phyloP scores from a whole-genome alignment of 2,888 invertebrate species.

The Lepidonotus clava region DNA sequence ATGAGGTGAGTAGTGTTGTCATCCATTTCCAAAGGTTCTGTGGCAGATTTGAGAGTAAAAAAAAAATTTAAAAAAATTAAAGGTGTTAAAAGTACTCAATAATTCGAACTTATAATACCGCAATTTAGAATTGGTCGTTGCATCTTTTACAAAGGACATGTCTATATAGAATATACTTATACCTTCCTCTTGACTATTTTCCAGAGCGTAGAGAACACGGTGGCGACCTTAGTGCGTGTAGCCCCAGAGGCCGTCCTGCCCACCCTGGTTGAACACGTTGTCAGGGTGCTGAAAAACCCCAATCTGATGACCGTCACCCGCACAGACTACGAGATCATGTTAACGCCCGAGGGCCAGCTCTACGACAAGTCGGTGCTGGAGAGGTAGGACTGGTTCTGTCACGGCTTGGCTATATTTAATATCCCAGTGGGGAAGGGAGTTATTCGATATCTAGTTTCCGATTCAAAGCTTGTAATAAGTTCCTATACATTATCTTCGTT shows the following conservation, averaged over 20 bases:
- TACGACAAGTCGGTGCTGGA: slow-evolving; percentile 93
- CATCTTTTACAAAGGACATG: no score
- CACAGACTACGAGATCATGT: slow-evolving; percentile 84
- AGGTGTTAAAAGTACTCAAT: neutral
- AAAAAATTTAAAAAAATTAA: neutral
- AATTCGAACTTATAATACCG: neutral
- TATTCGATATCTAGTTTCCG: no score
- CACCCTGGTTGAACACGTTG: slow-evolving; percentile 85
- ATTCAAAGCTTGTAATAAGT: no score
- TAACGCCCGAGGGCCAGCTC: slow-evolving; percentile 93
- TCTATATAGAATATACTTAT: no score
- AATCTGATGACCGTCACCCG: slow-evolving; percentile 85
- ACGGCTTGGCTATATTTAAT: no score
- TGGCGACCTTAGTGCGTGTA: slow-evolving; percentile 86
- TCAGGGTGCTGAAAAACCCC: slow-evolving; percentile 82
- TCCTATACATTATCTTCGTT: no score
- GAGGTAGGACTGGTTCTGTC: no score
- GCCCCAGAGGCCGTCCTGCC: slow-evolving; percentile 86
- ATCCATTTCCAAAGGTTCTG: neutral
- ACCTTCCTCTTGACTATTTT: no score
- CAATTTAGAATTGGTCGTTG: no score
- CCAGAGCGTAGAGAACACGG: slow-evolving; percentile 83
- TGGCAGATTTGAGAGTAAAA: neutral
- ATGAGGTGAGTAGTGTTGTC: slow-evolving; percentile 52
- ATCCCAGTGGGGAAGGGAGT: no score